phyloP scores from a whole-genome alignment of 2,113 vertebrate species.

The Corvus cornix region DNA sequence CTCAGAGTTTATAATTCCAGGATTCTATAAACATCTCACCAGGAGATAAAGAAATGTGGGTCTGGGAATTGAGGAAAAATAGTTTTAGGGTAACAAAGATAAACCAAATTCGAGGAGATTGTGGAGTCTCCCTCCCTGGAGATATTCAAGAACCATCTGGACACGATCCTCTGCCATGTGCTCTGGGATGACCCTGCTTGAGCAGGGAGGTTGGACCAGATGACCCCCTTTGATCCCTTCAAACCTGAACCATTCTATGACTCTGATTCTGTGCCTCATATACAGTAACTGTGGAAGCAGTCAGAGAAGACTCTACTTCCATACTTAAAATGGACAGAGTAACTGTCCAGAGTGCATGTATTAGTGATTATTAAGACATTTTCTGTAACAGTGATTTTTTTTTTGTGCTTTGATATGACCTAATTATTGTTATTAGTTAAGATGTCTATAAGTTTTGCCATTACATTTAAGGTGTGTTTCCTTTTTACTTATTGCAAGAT shows the following conservation, averaged over 20 bases:
- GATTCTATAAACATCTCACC: neutral
- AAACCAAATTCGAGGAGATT: neutral
- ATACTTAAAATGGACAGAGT: neutral
- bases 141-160: neutral
- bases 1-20: neutral
- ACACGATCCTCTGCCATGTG: no score
- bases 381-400: neutral
- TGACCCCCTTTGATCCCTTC: rapidly evolving
- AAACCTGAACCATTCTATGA: neutral
- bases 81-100: neutral
- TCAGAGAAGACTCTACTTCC: neutral
- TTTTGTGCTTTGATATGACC: neutral
- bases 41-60: neutral
- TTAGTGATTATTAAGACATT: neutral
- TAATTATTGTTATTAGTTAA: neutral
- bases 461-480: neutral
- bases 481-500: neutral
- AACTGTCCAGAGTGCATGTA: neutral
- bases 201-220: neutral
- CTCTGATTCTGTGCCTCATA: neutral
- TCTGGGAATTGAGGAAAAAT: neutral
- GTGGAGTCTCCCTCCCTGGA: neutral
- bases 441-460: neutral
- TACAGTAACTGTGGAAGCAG: neutral
- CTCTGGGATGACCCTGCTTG: neutral